These are phyloP conservation scores for Malurus alboscapulatus DNA, from an alignment of 2,113 vertebrate genomes.

Conservation along the genomic window DNA sequence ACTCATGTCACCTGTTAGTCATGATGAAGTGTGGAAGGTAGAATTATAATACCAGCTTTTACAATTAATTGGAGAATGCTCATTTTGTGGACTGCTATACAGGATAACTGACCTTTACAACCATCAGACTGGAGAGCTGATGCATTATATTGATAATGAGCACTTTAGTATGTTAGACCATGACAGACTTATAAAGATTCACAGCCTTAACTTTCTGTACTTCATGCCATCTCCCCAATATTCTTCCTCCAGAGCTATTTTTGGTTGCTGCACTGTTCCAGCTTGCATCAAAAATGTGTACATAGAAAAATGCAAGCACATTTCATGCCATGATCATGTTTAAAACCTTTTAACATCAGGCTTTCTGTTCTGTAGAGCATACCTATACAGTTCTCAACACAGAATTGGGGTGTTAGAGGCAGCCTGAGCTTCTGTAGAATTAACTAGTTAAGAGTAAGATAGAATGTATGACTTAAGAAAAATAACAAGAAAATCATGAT, in stretches of 20 bases:
- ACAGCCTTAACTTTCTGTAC: not conserved
- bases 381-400: not conserved
- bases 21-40: not conserved
- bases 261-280: not conserved
- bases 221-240: not conserved
- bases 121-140: not conserved
- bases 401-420: not conserved
- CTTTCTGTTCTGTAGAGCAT: not conserved
- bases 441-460: not conserved
- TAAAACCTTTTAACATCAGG: not conserved
- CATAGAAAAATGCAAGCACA: not conserved
- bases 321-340: not conserved
- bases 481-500: not conserved
- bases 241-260: not conserved
- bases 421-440: not conserved
- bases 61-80: slow-evolving; percentile 4
- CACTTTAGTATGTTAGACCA: not conserved
- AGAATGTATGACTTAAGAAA: not conserved
- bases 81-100: not conserved
- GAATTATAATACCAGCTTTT: not conserved
- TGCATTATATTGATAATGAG: not conserved
- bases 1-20: not conserved
- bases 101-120: slow-evolving; percentile 30
- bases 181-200: not conserved
- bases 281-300: not conserved